Conservation (phyloP, 2,888 invertebrate genomes). For the Mellilla xanthometata region DNA sequence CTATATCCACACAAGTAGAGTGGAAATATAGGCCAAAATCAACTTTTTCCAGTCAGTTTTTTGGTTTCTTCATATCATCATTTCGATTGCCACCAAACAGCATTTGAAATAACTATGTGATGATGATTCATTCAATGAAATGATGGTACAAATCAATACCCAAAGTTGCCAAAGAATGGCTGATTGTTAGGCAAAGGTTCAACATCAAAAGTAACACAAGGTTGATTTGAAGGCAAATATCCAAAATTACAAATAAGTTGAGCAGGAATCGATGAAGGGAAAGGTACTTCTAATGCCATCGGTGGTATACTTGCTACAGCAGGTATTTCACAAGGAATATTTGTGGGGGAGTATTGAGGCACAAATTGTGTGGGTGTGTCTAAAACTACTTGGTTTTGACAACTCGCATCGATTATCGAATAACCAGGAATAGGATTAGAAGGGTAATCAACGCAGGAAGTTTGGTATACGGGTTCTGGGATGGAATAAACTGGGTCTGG, state of each 20-base stretch:
- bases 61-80: no score
- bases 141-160: not conserved
- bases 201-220: conserved; percentile 46
- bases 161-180: conserved; percentile 6
- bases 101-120: no score
- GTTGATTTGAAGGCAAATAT: conserved; percentile 35
- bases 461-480: no score
- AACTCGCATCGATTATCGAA: not conserved
- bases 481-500: no score
- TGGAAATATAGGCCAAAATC: no score
- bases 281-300: conserved; percentile 39
- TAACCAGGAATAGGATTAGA: not conserved
- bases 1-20: no score
- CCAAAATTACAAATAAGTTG: conserved; percentile 47
- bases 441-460: conserved; percentile 2
- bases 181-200: conserved; percentile 37
- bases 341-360: not conserved
- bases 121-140: no score
- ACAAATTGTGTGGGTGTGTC: not conserved
- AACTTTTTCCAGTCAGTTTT: no score
- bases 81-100: no score
- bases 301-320: conserved; percentile 21
- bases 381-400: not conserved
- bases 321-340: not conserved
- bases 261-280: conserved; percentile 49